A percentile compares a stretch with the other conserved stretches of the same genome.
These are phyloP conservation scores for Neoscelio sp. DNA, from an alignment of 2,888 invertebrate genomes.

Conservation along the genomic window DNA sequence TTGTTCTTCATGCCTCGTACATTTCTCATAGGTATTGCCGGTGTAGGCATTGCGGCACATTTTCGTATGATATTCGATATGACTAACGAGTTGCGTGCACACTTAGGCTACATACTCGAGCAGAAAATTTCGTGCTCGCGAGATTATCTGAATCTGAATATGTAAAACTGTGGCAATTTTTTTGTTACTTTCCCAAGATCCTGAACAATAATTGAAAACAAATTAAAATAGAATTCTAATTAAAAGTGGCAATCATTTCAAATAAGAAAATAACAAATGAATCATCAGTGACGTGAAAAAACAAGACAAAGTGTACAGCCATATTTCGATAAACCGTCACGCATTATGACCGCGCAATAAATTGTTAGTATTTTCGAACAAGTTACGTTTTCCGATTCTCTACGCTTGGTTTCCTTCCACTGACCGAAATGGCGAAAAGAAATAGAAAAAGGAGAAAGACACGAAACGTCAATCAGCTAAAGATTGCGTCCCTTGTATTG, in stretches of 20 bases:
- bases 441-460: slow-evolving; percentile 46
- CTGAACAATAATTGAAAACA: too few relatives aligned
- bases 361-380: slow-evolving; percentile 55
- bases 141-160: slow-evolving; percentile 21
- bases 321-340: slow-evolving; percentile 48
- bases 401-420: slow-evolving; percentile 32
- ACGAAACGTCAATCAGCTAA: slow-evolving; percentile 68
- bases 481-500: slow-evolving; percentile 76
- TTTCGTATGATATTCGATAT: slow-evolving; percentile 50
- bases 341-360: slow-evolving; percentile 51
- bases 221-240: too few relatives aligned
- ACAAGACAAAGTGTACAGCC: slow-evolving; percentile 23
- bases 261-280: slow-evolving; percentile 58
- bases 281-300: slow-evolving; percentile 9
- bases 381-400: slow-evolving; percentile 21
- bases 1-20: slow-evolving; percentile 16
- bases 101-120: slow-evolving; percentile 1
- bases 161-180: slow-evolving; percentile 2
- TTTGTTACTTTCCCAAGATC: neutral
- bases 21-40: slow-evolving; percentile 11
- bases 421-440: slow-evolving; percentile 68
- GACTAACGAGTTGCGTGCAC: slow-evolving; percentile 51
- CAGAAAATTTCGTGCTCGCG: slow-evolving; percentile 28
- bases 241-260: too few relatives aligned
- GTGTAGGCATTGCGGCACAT: slow-evolving; percentile 1